Conservation (phyloP, 2,888 invertebrate species). For the Cryptocheilus praepositus region DNA sequence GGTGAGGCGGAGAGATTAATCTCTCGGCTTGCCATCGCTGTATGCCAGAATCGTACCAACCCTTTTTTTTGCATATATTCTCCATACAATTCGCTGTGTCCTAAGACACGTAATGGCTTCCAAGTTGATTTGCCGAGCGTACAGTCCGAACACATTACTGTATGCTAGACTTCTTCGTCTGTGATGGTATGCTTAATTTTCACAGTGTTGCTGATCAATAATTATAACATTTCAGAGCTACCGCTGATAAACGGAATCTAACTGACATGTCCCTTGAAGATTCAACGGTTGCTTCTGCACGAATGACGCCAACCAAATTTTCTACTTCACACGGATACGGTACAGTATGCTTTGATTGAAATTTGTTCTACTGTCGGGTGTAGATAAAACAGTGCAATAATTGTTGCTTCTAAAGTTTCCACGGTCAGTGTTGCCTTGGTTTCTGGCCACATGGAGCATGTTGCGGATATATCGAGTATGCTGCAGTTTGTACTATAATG, state of each 20-base stretch:
- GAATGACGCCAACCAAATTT: constrained; percentile 90
- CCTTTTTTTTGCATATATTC: not conserved
- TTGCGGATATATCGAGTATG: no score
- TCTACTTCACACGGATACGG: constrained; percentile 84
- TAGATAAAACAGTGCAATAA: not conserved
- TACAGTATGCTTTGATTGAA: constrained; percentile 44
- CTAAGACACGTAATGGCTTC: no score
- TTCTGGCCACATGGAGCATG: no score
- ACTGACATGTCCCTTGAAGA: constrained; percentile 76
- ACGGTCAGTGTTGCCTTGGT: no score
- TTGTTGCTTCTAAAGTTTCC: no score
- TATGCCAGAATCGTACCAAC: not conserved
- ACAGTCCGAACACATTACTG: not conserved
- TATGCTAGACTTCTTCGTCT: not conserved
- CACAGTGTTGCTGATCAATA: no score
- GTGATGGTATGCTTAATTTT: no score
- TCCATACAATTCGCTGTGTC: no score
- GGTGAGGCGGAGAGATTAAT: constrained; percentile 62
- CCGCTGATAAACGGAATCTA: constrained; percentile 75
- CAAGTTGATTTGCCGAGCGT: no score
- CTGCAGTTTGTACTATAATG: no score
- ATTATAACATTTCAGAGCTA: constrained; percentile 60
- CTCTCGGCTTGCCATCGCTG: constrained; percentile 51
- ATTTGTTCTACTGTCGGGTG: constrained; percentile 30
- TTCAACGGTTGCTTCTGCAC: constrained; percentile 79